Conservation (phyloP, 2,797 vertebrate genomes). For the Sebastes aleutianus region DNA sequence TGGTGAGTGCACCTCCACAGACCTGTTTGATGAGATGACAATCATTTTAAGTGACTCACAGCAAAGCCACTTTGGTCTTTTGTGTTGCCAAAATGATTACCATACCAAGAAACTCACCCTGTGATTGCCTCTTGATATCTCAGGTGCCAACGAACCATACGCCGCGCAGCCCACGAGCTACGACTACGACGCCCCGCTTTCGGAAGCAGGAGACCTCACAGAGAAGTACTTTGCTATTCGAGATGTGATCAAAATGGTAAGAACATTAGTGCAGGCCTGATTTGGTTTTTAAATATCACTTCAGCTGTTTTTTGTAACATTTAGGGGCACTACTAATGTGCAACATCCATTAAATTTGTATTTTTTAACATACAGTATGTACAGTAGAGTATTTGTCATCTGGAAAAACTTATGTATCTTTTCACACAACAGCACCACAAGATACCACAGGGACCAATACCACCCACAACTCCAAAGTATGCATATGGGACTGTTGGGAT, state of each 20-base stretch:
- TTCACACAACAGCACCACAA: constrained; percentile 81
- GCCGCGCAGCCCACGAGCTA: constrained; percentile 93
- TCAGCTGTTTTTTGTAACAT: not conserved
- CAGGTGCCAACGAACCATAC: constrained; percentile 91
- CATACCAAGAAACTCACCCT: not conserved
- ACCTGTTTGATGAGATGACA: not conserved
- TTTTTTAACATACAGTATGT: not conserved
- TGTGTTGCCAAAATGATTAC: not conserved
- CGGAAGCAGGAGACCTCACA: constrained; percentile 94
- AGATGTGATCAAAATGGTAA: constrained; percentile 90
- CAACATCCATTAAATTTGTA: not conserved
- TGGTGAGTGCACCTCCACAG: constrained; percentile 80
- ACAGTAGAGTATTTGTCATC: not conserved
- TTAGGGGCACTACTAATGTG: not conserved
- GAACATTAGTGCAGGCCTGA: not conserved
- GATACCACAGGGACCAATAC: constrained; percentile 87
- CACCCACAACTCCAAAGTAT: constrained; percentile 93
- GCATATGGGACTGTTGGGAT: constrained; percentile 87
- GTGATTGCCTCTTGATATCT: not conserved
- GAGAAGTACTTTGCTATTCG: constrained; percentile 91
- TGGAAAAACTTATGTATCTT: constrained; percentile 2
- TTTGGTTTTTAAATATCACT: not conserved
- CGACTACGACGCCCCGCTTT: constrained; percentile 92
- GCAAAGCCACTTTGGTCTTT: not conserved
- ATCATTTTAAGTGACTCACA: not conserved